Conservation (phyloP, 2,888 invertebrate genomes). For the Stenchaetothrips biformis region DNA sequence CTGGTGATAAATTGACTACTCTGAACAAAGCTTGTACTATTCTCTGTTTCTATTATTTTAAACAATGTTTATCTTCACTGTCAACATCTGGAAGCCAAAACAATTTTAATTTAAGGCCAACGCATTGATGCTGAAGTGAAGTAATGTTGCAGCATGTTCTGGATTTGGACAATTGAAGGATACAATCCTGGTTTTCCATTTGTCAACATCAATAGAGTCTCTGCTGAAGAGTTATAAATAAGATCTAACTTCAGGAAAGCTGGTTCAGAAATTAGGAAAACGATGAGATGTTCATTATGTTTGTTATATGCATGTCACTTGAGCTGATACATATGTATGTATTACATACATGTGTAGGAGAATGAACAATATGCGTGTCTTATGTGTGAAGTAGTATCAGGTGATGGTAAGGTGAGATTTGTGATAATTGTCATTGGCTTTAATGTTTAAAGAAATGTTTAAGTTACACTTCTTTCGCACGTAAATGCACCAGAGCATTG, state of each 20-base stretch:
- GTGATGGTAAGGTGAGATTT: neutral
- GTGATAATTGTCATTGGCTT: neutral
- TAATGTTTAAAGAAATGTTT: neutral
- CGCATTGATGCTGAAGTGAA: neutral
- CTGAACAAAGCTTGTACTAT: neutral
- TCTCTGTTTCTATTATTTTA: neutral
- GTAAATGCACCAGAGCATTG: neutral
- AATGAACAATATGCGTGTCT: too few species aligned
- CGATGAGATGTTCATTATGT: too few species aligned
- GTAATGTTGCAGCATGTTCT: neutral
- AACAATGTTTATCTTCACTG: neutral
- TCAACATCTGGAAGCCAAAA: neutral
- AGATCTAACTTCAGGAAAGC: too few species aligned
- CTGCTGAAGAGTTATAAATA: too few species aligned
- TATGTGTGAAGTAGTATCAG: too few species aligned
- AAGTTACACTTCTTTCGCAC: neutral
- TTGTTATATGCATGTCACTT: too few species aligned
- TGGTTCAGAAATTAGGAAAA: too few species aligned
- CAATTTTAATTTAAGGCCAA: neutral
- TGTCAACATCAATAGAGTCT: too few species aligned
- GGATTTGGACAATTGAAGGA: too few species aligned
- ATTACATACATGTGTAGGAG: neutral
- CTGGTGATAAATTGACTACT: neutral
- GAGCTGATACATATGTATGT: neutral
- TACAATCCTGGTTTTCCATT: too few species aligned